phyloP scores from a whole-genome alignment of 2,113 vertebrate species.

The Dipodomys spectabilis region DNA sequence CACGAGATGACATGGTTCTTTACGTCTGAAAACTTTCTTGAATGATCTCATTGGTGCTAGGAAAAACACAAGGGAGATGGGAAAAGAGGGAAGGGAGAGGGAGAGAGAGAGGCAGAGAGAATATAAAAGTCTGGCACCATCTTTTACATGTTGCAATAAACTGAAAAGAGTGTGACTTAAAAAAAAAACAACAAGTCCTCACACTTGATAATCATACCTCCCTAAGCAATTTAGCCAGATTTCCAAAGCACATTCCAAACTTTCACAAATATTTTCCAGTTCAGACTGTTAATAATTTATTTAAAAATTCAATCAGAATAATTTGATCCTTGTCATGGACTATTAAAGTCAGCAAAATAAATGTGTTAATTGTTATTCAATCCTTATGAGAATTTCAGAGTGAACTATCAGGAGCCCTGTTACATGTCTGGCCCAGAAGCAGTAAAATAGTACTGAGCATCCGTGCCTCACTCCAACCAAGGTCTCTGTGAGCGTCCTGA shows the following conservation, averaged over 20 bases:
- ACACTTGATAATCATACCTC: slow-evolving; percentile 31
- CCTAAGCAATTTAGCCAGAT: slow-evolving; percentile 24
- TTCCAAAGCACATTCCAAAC: slow-evolving; percentile 14
- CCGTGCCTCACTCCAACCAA: neutral
- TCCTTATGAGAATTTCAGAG: slow-evolving; percentile 3
- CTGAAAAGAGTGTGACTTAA: too few species aligned
- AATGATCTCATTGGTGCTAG: neutral
- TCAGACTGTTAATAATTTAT: neutral
- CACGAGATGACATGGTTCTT: neutral
- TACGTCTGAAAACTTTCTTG: slow-evolving; percentile 13
- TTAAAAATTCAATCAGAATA: neutral
- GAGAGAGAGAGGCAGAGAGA: neutral
- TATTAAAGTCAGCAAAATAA: slow-evolving; percentile 16
- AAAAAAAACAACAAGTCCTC: neutral
- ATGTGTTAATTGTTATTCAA: neutral
- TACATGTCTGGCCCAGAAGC: neutral
- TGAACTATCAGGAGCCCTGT: neutral
- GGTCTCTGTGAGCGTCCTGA: too few species aligned
- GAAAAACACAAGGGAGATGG: neutral
- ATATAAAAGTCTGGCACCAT: neutral
- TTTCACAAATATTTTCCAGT: slow-evolving; percentile 25
- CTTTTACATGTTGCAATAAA: neutral
- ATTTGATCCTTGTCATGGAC: neutral
- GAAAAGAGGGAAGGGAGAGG: too few species aligned
- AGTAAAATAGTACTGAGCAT: neutral